Base-by-base conservation (phyloP, 1,140 invertebrate species). In the Cyclargus thomasi region DNA sequence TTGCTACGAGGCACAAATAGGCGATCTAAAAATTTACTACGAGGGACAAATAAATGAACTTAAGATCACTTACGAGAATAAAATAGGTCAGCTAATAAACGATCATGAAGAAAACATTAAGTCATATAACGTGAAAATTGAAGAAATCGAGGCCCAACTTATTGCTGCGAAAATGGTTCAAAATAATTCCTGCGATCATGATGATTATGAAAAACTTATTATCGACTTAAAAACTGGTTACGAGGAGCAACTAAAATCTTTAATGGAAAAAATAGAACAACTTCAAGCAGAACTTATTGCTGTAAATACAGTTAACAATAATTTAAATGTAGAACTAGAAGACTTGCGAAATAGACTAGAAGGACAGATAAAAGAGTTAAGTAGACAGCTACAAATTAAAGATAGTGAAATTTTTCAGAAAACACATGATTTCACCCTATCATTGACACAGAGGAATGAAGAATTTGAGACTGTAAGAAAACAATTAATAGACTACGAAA, bases 381-480 rank as follows among this genome's bases (percentile, higher is more conserved):
- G 74, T 16, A 81, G 79, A 65, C 75, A 90, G 69, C 65, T 91
- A 55, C 75, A 79, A 66, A 22, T 79, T 47, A 90, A 88, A 78
- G 83, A 90, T 36, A 82, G 72, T 72, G 88, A 90, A 80, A 82
- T 88, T 71, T 85, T 81, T 70, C 83, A 88, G 72, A 90, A 88
- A 71, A 79, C 84, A 6, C 78, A 83, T 47, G 85, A 90, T 53
- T 87, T 81, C 55, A 86, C 73, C 62, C 69, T 81, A 53, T 67
- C 72, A 18, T 70, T 88, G 65, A 69, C 77, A 53, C 80, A 90
- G 75, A 80, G 83, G 76, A 87, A 85, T 68, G 81, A 87, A 62
- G 87, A 91, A 55, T 88, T 90, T 74, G 88, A 91, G 75, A 81
- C 74, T 70, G 83, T 91, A 47, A 80, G 87, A 65, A 80, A 83